Conservation (phyloP, 92 coral and sea anemone genomes). For the Montipora capitata region DNA sequence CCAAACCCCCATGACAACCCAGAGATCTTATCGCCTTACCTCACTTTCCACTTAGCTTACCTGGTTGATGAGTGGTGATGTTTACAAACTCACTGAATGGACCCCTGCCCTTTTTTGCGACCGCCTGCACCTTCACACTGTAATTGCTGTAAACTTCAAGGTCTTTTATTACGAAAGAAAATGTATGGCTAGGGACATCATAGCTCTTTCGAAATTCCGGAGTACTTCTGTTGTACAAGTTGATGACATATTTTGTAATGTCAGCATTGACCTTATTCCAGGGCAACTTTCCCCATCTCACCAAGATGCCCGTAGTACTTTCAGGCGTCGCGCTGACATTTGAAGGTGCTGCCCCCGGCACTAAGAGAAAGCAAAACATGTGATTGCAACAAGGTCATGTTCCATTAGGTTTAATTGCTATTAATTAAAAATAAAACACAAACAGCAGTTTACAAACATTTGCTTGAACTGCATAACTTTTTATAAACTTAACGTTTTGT, state of each 20-base stretch:
- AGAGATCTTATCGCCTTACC: no score
- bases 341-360: constrained; percentile 52
- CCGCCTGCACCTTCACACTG: constrained; percentile 57
- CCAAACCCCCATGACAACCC: no score
- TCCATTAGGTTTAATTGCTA: no score
- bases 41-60: constrained; percentile 12
- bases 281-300: constrained; percentile 68
- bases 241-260: constrained; percentile 53
- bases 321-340: constrained; percentile 33
- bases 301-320: constrained; percentile 60
- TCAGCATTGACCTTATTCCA: constrained; percentile 59
- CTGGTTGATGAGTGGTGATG: constrained; percentile 63
- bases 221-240: constrained; percentile 17
- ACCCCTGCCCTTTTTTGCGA: constrained; percentile 42
- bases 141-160: constrained; percentile 53
- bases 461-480: no score
- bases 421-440: no score
- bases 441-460: no score
- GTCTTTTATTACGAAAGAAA: not conserved
- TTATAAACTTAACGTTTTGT: no score
- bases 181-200: not conserved
- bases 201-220: not conserved
- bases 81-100: constrained; percentile 47
- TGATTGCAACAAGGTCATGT: no score
- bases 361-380: constrained; percentile 23